Evolutionary conservation across 1,140 invertebrate species (phyloP), one percentile per base, ranked within the genome.

Genomic region (Musca vetustissima): DNA sequence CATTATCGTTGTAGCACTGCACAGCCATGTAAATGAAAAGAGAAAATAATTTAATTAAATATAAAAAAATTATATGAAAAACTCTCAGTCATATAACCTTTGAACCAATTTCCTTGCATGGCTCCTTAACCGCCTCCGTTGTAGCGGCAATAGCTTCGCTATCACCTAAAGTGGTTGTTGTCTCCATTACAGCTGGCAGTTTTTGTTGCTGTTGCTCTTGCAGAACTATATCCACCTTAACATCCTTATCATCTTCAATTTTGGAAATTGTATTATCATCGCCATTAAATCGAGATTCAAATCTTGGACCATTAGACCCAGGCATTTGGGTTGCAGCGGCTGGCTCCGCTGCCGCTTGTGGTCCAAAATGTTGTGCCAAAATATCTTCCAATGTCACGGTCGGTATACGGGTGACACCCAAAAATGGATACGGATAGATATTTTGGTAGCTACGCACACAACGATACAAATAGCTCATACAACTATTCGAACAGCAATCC

Each of bases 401-500:
- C 3, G 55, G 55, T 22, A 61, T 61, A 9, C 8, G 4, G 7
- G n/a, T 25, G 2, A 24, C 43, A 14, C 55, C 55, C 14, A 59
- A 64, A 36, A 49, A 61, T 7, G 55, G 24, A 55, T 50, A 48
- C 2, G 36, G 43, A 64, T 61, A 50, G 11, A 50, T 25, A 55
- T 55, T 61, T n/a, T n/a, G n/a, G 21, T 68, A 59, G 48, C 61
- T 67, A 0, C 69, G 53, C 64, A 75, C 67, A 61, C 79, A 72
- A 19, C 68, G 19, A 66, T 71, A 72, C 2, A 52, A 47, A 32
- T 78, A 81, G 7, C 74, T 81, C 68, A 78, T 65, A 57, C 79
- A 81, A n/a, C 72, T 81, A 19, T 72, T 53, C 0, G 79, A 78
- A 25, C 79, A 81, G 61, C 79, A 81, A 11, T 81, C 77, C 21